phyloP scores from a whole-genome alignment of 2,113 vertebrate genomes.

The Strix aluco region DNA sequence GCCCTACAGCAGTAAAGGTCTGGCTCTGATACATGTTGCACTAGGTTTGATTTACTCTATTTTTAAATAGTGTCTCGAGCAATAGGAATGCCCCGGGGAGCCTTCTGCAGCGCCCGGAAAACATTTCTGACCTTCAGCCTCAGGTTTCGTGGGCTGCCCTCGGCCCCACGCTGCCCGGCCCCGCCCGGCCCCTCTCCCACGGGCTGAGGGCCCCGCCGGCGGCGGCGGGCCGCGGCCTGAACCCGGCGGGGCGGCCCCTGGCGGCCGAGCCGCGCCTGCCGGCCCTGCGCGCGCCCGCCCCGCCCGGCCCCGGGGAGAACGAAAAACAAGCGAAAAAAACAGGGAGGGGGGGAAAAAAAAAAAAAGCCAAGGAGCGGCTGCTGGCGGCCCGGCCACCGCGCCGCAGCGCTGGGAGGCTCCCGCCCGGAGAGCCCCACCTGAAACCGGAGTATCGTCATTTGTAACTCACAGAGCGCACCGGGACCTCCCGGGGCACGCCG shows the following conservation, averaged over 20 bases:
- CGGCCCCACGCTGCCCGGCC: neutral
- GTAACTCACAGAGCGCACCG: neutral
- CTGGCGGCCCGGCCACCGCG: accelerated
- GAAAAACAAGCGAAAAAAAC: accelerated
- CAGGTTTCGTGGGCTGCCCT: neutral
- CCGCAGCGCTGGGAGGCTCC: accelerated
- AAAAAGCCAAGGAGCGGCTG: neutral
- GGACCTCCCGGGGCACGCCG: accelerated
- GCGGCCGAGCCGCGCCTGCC: neutral
- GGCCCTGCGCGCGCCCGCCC: neutral
- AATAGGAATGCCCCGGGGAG: neutral
- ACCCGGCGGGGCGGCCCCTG: neutral
- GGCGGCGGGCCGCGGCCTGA: no score
- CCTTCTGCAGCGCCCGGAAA: neutral
- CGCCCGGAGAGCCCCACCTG: accelerated
- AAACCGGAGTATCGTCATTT: accelerated
- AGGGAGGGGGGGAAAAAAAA: no score
- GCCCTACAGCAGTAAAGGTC: neutral
- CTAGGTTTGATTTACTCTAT: neutral
- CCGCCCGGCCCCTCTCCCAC: no score
- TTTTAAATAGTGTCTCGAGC: neutral
- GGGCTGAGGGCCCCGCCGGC: no score
- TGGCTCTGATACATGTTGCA: neutral
- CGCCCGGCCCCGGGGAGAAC: no score
- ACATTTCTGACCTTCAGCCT: neutral